Evolutionary conservation across 1,140 invertebrate genomes (phyloP), one percentile per base, ranked within the genome.

Genomic region (Neotoxoptera formosana): DNA sequence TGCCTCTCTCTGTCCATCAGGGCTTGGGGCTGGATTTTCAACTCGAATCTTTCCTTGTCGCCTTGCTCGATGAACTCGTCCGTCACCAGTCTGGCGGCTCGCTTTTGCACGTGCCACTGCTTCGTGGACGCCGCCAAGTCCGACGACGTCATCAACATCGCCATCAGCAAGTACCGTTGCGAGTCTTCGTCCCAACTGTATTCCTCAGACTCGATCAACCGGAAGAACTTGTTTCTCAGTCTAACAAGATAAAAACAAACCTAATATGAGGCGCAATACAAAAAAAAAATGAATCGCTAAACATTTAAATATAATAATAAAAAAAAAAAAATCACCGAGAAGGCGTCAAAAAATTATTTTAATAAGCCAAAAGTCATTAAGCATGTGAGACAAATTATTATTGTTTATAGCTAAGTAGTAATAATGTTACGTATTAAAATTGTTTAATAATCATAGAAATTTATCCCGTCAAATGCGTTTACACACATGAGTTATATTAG

Each of bases 91-190:
- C 95, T 94, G 23, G 95, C 95, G 20, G 96, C 95, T 93, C 95
- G 95, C 94, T 96, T 95, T 94, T 97, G 96, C 25, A 96, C 95
- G 48, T 96, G 95, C 97, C 97, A 97, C 0, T 97, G 96, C 95
- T 97, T 97, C 7, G 96, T 96, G 47, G 96, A 97, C 51, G 97
- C 97, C 17, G 96, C 96, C 7, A 97, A 95, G 95, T 97, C 97
- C 94, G 96, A 97, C 0, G 96, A 96, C 30, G 97, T 97, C 97
- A 97, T 97, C 95, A 97, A 95, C 96, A 97, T 97, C 8, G 96
- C 96, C 83, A 96, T 94, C 1, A 96, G 94, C 60, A 96, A 94
- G 67, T 95, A 95, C n/a, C 96, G 94, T 94, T 96, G 95, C 20
- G 96, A 95, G 89, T 96, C 96, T 51, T 95, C 94, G 11, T 94